Base-by-base conservation (phyloP, 2,113 vertebrate genomes). In the Vidua chalybeata region DNA sequence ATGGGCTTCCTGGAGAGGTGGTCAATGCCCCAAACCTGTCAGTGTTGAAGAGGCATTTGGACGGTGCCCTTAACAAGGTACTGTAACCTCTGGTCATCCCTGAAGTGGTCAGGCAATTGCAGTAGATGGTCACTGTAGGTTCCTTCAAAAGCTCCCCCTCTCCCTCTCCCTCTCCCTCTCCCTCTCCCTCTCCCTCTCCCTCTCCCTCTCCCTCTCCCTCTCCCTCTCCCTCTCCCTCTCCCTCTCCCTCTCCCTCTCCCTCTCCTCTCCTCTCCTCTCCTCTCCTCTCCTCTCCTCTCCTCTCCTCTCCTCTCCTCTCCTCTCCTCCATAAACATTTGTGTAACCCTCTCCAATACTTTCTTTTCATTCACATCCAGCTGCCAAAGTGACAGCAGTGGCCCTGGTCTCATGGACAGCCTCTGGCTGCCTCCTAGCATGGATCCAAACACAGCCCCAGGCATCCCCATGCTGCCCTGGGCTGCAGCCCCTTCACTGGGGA, bases 241-340 rank as follows among this genome's bases (percentile, higher is more conserved):
- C 28, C 54, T 11, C 0, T 13, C 15, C 26, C 41, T 3, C 2
- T 17, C 13, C 37, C 64, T 4, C 0, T 31, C 33, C 31, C 39
- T 3, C 2, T 24, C 15, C 67, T 6, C 1, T 39, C 41, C 67
- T 5, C 0, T 30, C 26, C 56, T 4, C 0, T n/a, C 22, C 66
- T 4, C 5, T 23, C 54, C 41, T 8, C 2, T 43, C 17, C 39
- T 39, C 39, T 39, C 39, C 39, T 39, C 39, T 39, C 39, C 39
- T 39, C 39, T 39, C 39, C 39, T 39, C 39, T 39, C 39, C 39
- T 39, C 39, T 39, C 39, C 39, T 39, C 39, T 39, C 39, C 39
- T 39, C 39, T 39, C 39, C 39, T 39, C 35, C 35, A 35, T 16
- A 24, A 63, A 41, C 46, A 7, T 39, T 39, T 66, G 24, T 84